A percentile compares a stretch with the other conserved stretches of the same genome.
Conservation (phyloP, 1,140 invertebrate genomes). For the Acromyrmex heyeri region DNA sequence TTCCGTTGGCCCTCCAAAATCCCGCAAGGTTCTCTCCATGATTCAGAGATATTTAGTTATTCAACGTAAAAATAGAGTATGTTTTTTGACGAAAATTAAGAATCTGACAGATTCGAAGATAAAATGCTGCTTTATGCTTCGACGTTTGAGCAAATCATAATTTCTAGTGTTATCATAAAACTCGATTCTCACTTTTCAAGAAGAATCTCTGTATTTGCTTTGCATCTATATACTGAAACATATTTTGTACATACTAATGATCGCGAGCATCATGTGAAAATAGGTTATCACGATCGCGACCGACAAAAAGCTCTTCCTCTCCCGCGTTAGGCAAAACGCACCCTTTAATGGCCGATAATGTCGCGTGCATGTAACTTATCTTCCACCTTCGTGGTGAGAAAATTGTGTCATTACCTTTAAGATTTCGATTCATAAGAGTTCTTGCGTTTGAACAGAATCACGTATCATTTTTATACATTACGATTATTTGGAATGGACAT, state of each 20-base stretch:
- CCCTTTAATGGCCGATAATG: constrained; percentile 30
- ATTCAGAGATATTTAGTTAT: background rate
- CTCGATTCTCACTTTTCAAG: background rate
- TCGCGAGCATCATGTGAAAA: constrained; percentile 4
- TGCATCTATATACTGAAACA: background rate
- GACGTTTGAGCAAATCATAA: background rate
- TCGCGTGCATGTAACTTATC: constrained; percentile 24
- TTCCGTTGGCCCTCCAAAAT: background rate
- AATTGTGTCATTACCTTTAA: constrained; percentile 10
- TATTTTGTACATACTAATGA: constrained; percentile 14
- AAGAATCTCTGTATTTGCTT: background rate
- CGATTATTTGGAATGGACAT: background rate
- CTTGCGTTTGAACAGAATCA: background rate
- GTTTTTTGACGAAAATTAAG: background rate
- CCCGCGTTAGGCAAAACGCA: constrained; percentile 25
- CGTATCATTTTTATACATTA: constrained; percentile 33
- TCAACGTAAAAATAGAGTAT: background rate
- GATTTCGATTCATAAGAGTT: constrained; percentile 27
- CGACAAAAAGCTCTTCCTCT: constrained; percentile 12
- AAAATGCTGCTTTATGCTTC: background rate
- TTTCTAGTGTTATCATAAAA: background rate
- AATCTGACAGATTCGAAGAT: background rate
- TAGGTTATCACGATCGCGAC: background rate
- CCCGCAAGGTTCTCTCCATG: background rate
- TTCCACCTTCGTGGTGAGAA: background rate